Evolutionary conservation across 2,888 invertebrate genomes (phyloP).

Genomic region (Ommatoiulus sabulosus): DNA sequence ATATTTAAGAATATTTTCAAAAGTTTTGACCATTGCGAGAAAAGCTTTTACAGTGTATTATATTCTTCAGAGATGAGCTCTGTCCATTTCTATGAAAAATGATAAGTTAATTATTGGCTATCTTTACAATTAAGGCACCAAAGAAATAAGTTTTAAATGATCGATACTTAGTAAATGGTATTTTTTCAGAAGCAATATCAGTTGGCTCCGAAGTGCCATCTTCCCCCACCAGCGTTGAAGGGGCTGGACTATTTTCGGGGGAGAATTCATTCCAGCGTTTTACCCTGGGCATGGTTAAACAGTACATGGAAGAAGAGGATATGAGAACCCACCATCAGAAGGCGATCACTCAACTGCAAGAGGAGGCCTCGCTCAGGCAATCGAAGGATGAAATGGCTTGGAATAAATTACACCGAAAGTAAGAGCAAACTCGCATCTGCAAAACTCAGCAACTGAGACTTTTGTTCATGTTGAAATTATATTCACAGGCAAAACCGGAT

Average conservation of each 20-base stretch:
- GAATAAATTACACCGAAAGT: constrained; percentile 76
- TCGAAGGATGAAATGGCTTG: constrained; percentile 76
- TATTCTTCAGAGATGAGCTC: too few relatives aligned
- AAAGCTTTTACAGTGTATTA: too few relatives aligned
- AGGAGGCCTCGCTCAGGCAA: constrained; percentile 76
- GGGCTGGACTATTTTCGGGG: constrained; percentile 58
- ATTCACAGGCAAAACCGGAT: constrained; percentile 69
- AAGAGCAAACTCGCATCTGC: constrained; percentile 56
- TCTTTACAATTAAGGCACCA: too few relatives aligned
- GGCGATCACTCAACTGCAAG: constrained; percentile 75
- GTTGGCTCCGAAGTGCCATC: not conserved
- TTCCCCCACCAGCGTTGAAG: not conserved
- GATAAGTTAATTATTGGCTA: too few relatives aligned
- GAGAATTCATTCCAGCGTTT: constrained; percentile 67
- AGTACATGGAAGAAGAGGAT: constrained; percentile 76
- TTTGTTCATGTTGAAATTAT: not conserved
- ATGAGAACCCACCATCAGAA: constrained; percentile 76
- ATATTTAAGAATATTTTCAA: too few relatives aligned
- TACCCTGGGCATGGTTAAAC: constrained; percentile 67
- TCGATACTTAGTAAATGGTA: too few relatives aligned
- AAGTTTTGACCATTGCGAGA: too few relatives aligned
- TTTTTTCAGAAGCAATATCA: not conserved
- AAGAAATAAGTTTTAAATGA: too few relatives aligned
- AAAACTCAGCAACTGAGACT: not conserved
- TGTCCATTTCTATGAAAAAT: too few relatives aligned